Evolutionary conservation across 1,140 invertebrate genomes (phyloP).

Genomic region (Drosophila truncata): DNA sequence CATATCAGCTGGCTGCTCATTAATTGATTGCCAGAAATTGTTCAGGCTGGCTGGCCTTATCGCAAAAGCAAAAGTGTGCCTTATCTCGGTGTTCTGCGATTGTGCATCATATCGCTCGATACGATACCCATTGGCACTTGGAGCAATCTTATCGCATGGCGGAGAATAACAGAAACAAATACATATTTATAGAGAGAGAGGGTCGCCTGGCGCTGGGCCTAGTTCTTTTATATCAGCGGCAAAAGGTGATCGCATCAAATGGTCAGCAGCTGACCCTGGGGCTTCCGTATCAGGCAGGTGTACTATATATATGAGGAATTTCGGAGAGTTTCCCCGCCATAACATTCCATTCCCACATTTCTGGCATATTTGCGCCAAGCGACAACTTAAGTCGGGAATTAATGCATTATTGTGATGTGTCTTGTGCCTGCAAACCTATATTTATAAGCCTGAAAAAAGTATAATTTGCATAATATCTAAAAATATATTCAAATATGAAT

Average conservation of each 20-base stretch:
- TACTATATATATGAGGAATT: background rate
- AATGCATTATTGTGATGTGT: background rate
- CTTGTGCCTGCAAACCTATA: background rate
- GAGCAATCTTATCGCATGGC: slow-evolving; percentile 41
- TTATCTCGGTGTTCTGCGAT: slow-evolving; percentile 49
- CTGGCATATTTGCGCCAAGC: slow-evolving; percentile 1
- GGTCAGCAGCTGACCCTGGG: slow-evolving; percentile 35
- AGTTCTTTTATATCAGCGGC: slow-evolving; percentile 2
- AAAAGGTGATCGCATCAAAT: slow-evolving; percentile 14
- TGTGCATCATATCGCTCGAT: slow-evolving; percentile 49
- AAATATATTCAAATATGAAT: slow-evolving; percentile 21
- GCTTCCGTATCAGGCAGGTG: slow-evolving; percentile 6
- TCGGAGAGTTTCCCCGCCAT: background rate
- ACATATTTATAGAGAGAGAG: background rate
- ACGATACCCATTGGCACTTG: slow-evolving; percentile 47
- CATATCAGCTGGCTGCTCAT: slow-evolving; percentile 66
- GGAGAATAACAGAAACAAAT: slow-evolving; percentile 27
- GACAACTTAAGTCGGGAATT: slow-evolving; percentile 3
- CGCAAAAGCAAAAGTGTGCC: slow-evolving; percentile 62
- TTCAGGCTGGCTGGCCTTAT: slow-evolving; percentile 35
- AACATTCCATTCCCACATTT: slow-evolving; percentile 18
- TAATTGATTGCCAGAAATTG: slow-evolving; percentile 79
- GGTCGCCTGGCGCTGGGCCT: background rate
- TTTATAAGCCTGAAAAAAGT: background rate
- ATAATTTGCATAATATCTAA: slow-evolving; percentile 11